Evolutionary conservation across 2,113 vertebrate genomes (phyloP).

Genomic region (Ramphastos sulfuratus): DNA sequence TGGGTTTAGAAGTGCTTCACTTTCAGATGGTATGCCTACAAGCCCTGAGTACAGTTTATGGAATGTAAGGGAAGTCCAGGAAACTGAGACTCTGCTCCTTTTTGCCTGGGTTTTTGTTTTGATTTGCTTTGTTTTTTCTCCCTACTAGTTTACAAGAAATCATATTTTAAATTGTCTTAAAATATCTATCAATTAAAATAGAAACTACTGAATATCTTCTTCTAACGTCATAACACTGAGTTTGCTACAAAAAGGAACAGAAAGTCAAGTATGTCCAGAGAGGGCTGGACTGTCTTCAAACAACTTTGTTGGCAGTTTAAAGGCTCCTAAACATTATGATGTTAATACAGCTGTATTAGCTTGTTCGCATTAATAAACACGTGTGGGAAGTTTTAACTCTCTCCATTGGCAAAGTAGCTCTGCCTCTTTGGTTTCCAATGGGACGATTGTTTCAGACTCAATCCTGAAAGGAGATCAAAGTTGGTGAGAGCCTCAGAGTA

Average conservation of each 20-base stretch:
- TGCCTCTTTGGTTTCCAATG: constrained; percentile 21
- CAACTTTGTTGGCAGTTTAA: constrained; percentile 2
- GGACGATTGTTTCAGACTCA: neutral
- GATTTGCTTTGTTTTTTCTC: neutral
- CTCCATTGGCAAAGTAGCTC: neutral
- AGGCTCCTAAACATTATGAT: neutral
- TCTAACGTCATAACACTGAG: neutral
- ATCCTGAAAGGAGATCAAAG: constrained; percentile 22
- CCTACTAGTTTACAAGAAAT: neutral
- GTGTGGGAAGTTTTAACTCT: constrained; percentile 26
- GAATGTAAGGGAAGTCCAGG: neutral
- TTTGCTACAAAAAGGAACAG: neutral
- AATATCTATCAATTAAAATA: neutral
- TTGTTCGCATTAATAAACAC: constrained; percentile 33
- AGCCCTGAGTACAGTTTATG: neutral
- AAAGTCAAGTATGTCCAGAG: constrained; percentile 3
- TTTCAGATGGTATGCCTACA: neutral
- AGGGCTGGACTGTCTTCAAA: constrained; percentile 34
- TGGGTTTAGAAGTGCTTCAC: neutral
- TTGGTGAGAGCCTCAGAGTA: neutral
- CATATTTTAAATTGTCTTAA: neutral
- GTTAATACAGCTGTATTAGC: constrained; percentile 42
- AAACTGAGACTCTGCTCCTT: neutral
- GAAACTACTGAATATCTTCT: neutral
- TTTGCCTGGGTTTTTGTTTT: neutral